A percentile compares a stretch with the other conserved stretches of the same genome.
Conservation (phyloP, 1,140 invertebrate species). For the Micrasema minimum region DNA sequence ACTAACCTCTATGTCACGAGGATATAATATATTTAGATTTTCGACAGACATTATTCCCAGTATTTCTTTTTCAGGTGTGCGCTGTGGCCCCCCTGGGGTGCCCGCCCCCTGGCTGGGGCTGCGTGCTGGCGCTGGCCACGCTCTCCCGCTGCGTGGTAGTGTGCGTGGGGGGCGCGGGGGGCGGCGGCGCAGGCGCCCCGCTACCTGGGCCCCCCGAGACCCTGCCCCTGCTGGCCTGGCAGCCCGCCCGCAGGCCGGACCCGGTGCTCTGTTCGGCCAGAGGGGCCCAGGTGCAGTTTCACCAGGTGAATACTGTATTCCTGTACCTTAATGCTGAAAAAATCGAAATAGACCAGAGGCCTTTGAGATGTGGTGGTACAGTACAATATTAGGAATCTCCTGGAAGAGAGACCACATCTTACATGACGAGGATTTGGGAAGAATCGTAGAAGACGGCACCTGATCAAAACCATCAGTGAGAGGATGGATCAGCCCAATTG, state of each 20-base stretch:
- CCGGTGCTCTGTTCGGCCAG: constrained; percentile 89
- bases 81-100: constrained; percentile 84
- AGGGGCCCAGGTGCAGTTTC: constrained; percentile 84
- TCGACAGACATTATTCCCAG: too few relatives aligned
- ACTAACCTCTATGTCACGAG: too few relatives aligned
- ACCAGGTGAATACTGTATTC: constrained; percentile 77
- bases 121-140: constrained; percentile 90
- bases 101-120: constrained; percentile 59
- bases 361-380: too few relatives aligned
- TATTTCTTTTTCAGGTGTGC: constrained; percentile 62
- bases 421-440: too few relatives aligned
- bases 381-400: too few relatives aligned
- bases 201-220: constrained; percentile 72
- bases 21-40: too few relatives aligned
- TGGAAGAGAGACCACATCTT: too few relatives aligned
- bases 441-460: too few relatives aligned
- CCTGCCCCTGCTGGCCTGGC: constrained; percentile 91
- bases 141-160: constrained; percentile 81
- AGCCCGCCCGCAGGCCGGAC: constrained; percentile 83
- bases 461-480: too few relatives aligned
- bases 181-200: constrained; percentile 59
- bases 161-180: constrained; percentile 58
- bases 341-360: too few relatives aligned
- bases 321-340: too few relatives aligned
- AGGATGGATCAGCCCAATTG: too few relatives aligned